Conservation (phyloP, 2,888 invertebrate species). For the Cataglyphis altisquamis region DNA sequence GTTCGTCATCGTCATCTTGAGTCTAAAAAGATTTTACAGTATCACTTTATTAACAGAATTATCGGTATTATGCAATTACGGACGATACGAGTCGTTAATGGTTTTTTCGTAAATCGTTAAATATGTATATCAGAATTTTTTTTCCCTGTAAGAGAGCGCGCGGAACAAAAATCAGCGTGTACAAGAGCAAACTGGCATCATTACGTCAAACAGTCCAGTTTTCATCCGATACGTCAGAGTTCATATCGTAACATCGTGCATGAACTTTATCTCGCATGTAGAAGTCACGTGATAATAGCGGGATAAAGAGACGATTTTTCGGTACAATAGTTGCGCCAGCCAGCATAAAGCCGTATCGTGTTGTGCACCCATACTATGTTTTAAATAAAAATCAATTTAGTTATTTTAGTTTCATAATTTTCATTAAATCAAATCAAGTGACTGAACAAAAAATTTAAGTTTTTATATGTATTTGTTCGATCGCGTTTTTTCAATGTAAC, state of each 20-base stretch:
- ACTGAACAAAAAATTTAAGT: neutral
- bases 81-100: neutral
- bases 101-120: slow-evolving; percentile 19
- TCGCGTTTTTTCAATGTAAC: neutral
- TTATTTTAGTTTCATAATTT: too few relatives aligned
- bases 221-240: slow-evolving; percentile 31
- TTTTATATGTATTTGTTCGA: slow-evolving; percentile 20
- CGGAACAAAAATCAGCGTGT: neutral
- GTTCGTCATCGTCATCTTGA: neutral
- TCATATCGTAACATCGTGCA: slow-evolving; percentile 18
- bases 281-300: slow-evolving; percentile 32
- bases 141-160: too few relatives aligned
- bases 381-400: too few relatives aligned
- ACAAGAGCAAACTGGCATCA: neutral
- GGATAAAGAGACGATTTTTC: slow-evolving; percentile 52
- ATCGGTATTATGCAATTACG: neutral
- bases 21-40: neutral
- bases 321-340: slow-evolving; percentile 24
- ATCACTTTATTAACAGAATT: neutral
- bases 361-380: neutral
- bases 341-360: neutral
- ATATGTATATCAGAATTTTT: neutral
- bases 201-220: slow-evolving; percentile 20
- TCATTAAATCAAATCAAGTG: neutral
- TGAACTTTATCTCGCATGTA: slow-evolving; percentile 41